Evolutionary conservation across 2,797 vertebrate genomes (phyloP).

Genomic region (Falco cherrug): DNA sequence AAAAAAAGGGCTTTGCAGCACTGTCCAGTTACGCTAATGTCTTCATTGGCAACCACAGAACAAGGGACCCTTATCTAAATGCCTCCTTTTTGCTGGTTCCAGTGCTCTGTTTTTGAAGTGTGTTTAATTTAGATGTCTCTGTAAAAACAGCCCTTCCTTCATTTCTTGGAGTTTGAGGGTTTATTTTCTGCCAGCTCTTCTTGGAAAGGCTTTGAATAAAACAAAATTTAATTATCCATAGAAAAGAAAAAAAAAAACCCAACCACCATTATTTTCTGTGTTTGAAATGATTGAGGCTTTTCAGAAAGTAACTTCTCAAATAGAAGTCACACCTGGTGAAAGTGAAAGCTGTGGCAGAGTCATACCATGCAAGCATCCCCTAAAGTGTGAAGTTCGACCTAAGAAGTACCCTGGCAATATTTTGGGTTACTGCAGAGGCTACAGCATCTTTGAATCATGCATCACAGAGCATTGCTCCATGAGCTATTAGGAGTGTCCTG

Average conservation of each 20-base stretch:
- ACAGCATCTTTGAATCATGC: not conserved
- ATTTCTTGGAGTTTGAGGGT: constrained; percentile 19
- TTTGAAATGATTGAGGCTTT: constrained; percentile 27
- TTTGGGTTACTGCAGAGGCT: not conserved
- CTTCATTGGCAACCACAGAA: not conserved
- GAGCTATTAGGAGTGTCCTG: not conserved
- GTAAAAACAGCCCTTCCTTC: constrained; percentile 24
- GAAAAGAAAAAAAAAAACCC: not conserved
- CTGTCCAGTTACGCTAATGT: not conserved
- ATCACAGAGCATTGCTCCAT: not conserved
- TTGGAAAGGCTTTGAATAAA: constrained; percentile 52
- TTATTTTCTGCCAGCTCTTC: constrained; percentile 53
- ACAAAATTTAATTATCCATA: constrained; percentile 50
- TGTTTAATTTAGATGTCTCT: constrained; percentile 37
- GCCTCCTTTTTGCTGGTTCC: not conserved
- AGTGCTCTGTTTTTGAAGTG: constrained; percentile 4
- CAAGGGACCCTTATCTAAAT: constrained; percentile 23
- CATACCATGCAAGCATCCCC: not conserved
- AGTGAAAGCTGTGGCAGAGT: not conserved
- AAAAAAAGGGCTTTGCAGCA: not conserved
- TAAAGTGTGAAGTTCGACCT: not conserved
- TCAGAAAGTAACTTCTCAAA: constrained; percentile 37
- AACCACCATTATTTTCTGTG: not conserved
- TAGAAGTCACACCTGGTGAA: not conserved
- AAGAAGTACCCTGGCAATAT: not conserved